Base-by-base conservation (phyloP, 2,888 invertebrate genomes). In the Trichacis sp. region DNA sequence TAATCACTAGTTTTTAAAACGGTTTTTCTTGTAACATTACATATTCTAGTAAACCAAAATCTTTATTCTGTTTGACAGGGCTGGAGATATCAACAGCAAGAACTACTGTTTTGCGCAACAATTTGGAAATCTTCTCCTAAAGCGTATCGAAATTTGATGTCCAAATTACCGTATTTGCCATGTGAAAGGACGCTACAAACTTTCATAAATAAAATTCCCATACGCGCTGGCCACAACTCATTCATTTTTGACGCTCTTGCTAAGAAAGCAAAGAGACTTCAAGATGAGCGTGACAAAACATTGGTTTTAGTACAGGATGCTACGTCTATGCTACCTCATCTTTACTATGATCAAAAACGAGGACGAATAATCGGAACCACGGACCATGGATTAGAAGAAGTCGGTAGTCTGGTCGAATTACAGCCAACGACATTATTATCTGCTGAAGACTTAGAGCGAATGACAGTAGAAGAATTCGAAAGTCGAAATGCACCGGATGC, bases 291-390 rank as follows among this genome's bases (percentile, higher is more conserved):
- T 12, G 52, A 52, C 19, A 20, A 17, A 29, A 8, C 8, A 14
- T 14, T 52, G 3, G 24, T 29, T 5, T 2, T 52, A 2, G 17
- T 52, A 1, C 9, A 14, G 1, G 52, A 42, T 14, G 52, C 40
- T 9, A 52, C 42, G 52, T 52, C 42, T 1, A 5, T 52, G 6
- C 40, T 36, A 15, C 42, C 14, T 9, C 33, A 52, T 52, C 11
- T 42, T 1, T 42, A 20, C n/a, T 52, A 42, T 11, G n/a, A 52
- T 29, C 40, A 42, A 52, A 15, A 3, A 29, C 40, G 2, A 17
- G 52, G 52, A 2, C 17, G 17, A 14, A 52, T 52, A 8, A 38
- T 52, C 9, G 52, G 11, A 2, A n/a, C 12, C 1, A 30, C 24
- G 30, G 48, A 42, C 11, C 12, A 8, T 11, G 42, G 42, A 12